A percentile compares a stretch with the other conserved stretches of the same genome.
phyloP scores from a whole-genome alignment of 2,797 vertebrate genomes.

The Allobates femoralis region DNA sequence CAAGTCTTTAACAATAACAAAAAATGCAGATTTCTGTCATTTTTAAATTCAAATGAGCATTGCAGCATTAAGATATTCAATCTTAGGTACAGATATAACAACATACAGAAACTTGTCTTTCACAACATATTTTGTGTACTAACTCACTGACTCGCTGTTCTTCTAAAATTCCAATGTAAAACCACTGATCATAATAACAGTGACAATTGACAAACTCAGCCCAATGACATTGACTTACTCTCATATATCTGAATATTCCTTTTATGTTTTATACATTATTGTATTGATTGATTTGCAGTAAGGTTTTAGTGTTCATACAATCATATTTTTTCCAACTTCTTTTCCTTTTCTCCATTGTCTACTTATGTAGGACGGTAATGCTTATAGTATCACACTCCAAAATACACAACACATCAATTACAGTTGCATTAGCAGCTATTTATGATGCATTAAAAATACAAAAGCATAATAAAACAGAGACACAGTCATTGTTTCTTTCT shows the following conservation, averaged over 20 bases:
- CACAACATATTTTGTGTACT: no score
- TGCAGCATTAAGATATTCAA: no score
- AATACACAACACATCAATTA: constrained; percentile 51
- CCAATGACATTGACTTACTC: neutral
- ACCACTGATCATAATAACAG: neutral
- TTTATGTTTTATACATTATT: neutral
- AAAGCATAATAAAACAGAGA: constrained; percentile 57
- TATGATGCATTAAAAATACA: constrained; percentile 59
- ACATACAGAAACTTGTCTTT: no score
- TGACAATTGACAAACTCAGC: neutral
- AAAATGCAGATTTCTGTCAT: no score
- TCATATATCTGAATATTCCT: neutral
- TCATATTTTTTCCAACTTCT: constrained; percentile 15
- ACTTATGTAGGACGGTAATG: constrained; percentile 12
- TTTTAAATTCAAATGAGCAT: no score
- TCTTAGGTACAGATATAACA: no score
- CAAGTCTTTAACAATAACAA: no score
- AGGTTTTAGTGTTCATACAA: neutral
- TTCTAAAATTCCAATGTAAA: neutral
- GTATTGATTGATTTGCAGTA: neutral
- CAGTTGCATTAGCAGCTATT: constrained; percentile 55
- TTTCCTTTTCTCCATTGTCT: neutral
- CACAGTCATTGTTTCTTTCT: constrained; percentile 30
- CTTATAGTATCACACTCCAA: constrained; percentile 41
- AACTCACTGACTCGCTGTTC: neutral